Base-by-base conservation (phyloP, 1,140 invertebrate genomes). In the Drosophila serrata region DNA sequence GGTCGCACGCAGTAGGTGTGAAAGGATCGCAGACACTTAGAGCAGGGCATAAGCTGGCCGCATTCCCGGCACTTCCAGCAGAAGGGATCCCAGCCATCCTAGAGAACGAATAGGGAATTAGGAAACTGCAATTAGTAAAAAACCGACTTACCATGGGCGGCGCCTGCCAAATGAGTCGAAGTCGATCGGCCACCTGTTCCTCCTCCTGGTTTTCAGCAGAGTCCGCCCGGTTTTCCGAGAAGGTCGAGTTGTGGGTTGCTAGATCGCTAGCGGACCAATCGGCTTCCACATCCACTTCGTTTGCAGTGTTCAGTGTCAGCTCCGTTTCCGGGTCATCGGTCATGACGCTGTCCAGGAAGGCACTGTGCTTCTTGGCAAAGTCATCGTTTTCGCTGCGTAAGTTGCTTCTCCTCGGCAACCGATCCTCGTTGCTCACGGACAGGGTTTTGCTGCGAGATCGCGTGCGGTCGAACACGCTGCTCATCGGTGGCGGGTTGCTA, bases 61-160 rank as follows among this genome's bases (percentile, higher is more conserved):
- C 96, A 95, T 73, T 95, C 95, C 68, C 97, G 96, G 91, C 98
- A 99, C 46, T 96, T 93, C 98, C 98, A 99, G 92, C 98, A 99
- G 88, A 96, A 98, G 45, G 94, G 94, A 93, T 99, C 98, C 75
- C 93, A 94, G 6, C 94, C 92, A 31, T 55, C 46, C 92, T 93
- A 24, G 3, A 59, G 13, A 51, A n/a, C 6, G 22, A 24, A 24
- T 45, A 24, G 7, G 4, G 19, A 35, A 35, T 42, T 29, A 6
- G 2, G 31, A 6, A 13, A 12, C 12, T 19, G 22, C 0, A 8
- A 11, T 5, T 24, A 11, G 33, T 29, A 17, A 59, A 17, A 9
- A 33, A 35, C 35, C 24, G 1, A 29, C 67, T 79, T 62, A 91
- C 92, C 82, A 76, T 79, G 17, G 90, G 82, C 6, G 80, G 79